These are phyloP conservation scores for Lepus europaeus DNA, from an alignment of 2,113 vertebrate genomes.

Conservation along the genomic window DNA sequence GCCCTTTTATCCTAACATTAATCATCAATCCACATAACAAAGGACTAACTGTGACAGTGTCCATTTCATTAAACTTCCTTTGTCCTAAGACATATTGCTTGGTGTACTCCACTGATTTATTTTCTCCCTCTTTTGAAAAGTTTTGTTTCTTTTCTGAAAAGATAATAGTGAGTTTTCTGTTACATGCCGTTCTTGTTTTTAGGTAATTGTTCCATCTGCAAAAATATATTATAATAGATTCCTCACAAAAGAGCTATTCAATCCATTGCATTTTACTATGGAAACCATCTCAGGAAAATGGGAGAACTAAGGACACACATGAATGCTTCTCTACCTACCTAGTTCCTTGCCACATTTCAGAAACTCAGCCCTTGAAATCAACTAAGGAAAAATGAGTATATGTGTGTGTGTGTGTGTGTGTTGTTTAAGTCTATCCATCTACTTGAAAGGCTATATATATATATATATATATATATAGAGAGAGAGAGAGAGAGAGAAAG, in stretches of 20 bases:
- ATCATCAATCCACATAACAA: slow-evolving; percentile 14
- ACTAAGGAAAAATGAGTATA: neutral
- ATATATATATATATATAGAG: no score
- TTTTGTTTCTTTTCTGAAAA: slow-evolving; percentile 77
- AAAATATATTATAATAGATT: slow-evolving; percentile 77
- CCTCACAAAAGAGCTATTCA: slow-evolving; percentile 67
- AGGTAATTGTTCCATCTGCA: slow-evolving; percentile 74
- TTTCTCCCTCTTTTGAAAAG: slow-evolving; percentile 72
- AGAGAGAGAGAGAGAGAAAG: no score
- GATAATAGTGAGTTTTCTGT: slow-evolving; percentile 75
- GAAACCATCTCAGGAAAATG: slow-evolving; percentile 60
- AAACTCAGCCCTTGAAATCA: slow-evolving; percentile 9
- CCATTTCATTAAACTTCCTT: slow-evolving; percentile 73
- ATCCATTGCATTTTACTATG: slow-evolving; percentile 65
- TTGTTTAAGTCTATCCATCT: neutral
- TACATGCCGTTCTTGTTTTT: slow-evolving; percentile 63
- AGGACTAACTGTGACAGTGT: slow-evolving; percentile 16
- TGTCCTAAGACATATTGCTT: slow-evolving; percentile 66
- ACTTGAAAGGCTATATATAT: no score
- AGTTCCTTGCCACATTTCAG: neutral
- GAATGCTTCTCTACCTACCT: slow-evolving; percentile 7
- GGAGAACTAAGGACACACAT: slow-evolving; percentile 36
- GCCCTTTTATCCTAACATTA: slow-evolving; percentile 58
- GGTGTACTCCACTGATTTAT: slow-evolving; percentile 68
- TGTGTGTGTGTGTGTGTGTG: neutral